Evolutionary conservation across 2,888 invertebrate genomes (phyloP), one percentile per base, ranked within the genome.

Genomic region (Hymenopus coronatus): DNA sequence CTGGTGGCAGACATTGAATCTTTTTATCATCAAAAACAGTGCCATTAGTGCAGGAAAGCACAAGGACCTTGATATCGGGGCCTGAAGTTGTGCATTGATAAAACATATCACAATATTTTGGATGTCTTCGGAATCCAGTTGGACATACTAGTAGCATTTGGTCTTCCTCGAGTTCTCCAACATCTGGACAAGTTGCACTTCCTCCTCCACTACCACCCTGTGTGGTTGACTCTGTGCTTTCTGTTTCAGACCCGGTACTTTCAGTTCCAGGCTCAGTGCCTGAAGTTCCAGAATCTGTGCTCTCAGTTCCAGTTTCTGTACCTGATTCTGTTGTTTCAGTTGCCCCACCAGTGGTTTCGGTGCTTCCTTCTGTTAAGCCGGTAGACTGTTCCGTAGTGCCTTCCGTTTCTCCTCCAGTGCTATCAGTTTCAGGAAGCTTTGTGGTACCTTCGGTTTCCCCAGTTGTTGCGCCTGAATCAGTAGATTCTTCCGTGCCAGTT

Each of bases 41-140:
- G 89, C 95, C 95, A 91, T 96, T 96, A 20, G 97, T 97, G 93
- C 97, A 98, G 91, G 95, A 95, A 91, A 97, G 95, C 14, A 96
- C 95, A 2, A 97, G 94, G 90, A 97, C 94, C 92, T 96, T 97
- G n/a, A 96, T 93, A 91, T 97, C 96, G 92, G 96, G 95, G 85
- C 93, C 95, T 15, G 91, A 91, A 91, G 95, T 95, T 28, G 96
- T 96, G 91, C 97, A 98, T 93, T 97, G 97, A 92, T 98, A 98
- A 93, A 97, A 97, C 91, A 97, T 93, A 92, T 97, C 96, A 91
- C 97, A 97, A 92, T 96, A 96, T 92, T 96, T 97, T 0, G 97
- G 97, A 94, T 98, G 97, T 90, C 97, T 94, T 92, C 95, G 95
- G 93, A 98, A 97, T 82, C 97, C 97, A 9, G 97, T 97, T 14